Evolutionary conservation across 2,797 vertebrate species (phyloP).

Genomic region (Microcaecilia unicolor): DNA sequence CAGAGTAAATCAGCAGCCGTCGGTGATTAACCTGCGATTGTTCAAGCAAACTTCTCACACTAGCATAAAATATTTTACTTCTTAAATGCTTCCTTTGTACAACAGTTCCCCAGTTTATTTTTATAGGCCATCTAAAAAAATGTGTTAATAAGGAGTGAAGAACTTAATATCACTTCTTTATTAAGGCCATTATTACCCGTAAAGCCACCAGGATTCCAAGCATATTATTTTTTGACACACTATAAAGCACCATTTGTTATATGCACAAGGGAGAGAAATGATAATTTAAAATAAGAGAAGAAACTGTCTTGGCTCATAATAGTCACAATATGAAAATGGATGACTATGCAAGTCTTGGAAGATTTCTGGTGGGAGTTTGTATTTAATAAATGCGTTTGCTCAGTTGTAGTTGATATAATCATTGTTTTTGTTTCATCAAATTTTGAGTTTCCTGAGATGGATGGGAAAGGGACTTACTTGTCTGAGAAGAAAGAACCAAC

Average conservation of each 20-base stretch:
- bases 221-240: conserved; percentile 18
- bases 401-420: conserved; percentile 5
- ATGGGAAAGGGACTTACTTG: not conserved
- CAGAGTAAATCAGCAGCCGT: too few relatives aligned
- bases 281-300: conserved; percentile 24
- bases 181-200: conserved; percentile 34
- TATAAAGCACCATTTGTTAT: conserved; percentile 23
- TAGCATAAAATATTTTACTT: too few relatives aligned
- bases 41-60: too few relatives aligned
- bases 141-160: conserved; percentile 2
- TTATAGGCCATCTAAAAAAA: conserved; percentile 9
- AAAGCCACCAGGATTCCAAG: conserved; percentile 23
- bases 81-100: too few relatives aligned
- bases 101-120: conserved; percentile 14
- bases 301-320: conserved; percentile 12
- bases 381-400: conserved; percentile 21
- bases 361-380: conserved; percentile 15
- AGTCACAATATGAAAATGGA: conserved; percentile 6
- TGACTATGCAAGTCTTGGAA: not conserved
- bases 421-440: conserved; percentile 5
- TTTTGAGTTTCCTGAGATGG: conserved; percentile 8
- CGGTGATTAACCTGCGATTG: too few relatives aligned
- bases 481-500: not conserved
- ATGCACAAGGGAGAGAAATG: not conserved
- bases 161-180: conserved; percentile 38